Percentiles rank a stretch among this genome's conserved stretches.
Evolutionary conservation across 2,113 vertebrate species (phyloP).

Genomic region (Varanus salvator): DNA sequence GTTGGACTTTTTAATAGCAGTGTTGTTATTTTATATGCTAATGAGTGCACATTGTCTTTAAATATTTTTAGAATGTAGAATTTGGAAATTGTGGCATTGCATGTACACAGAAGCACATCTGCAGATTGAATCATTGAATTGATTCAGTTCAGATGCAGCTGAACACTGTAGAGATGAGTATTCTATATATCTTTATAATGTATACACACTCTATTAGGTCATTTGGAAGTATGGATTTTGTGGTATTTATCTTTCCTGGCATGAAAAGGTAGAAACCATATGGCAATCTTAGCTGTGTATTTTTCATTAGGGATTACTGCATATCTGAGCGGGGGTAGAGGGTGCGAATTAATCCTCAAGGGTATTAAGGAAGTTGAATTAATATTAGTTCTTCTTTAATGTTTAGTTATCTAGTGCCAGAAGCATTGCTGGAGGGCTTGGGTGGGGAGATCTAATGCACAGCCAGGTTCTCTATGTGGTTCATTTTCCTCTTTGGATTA

Average conservation of each 20-base stretch:
- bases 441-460: not conserved
- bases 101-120: not conserved
- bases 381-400: not conserved
- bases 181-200: not conserved
- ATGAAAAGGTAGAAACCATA: not conserved
- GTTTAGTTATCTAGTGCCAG: not conserved
- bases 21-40: not conserved
- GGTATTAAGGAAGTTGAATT: constrained; percentile 6
- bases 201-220: not conserved
- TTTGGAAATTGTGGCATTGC: not conserved
- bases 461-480: not conserved
- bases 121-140: not conserved
- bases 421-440: not conserved
- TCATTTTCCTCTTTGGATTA: not conserved
- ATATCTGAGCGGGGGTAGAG: not conserved
- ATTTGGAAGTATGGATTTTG: not conserved
- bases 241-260: not conserved
- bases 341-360: not conserved
- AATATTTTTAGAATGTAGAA: not conserved
- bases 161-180: not conserved
- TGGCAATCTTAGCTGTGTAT: not conserved
- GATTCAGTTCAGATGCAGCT: not conserved
- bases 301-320: not conserved
- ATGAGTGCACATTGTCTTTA: not conserved
- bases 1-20: not conserved